These are phyloP conservation scores for Acholoe squamosa DNA, from an alignment of 2,888 invertebrate genomes.

Conservation along the genomic window DNA sequence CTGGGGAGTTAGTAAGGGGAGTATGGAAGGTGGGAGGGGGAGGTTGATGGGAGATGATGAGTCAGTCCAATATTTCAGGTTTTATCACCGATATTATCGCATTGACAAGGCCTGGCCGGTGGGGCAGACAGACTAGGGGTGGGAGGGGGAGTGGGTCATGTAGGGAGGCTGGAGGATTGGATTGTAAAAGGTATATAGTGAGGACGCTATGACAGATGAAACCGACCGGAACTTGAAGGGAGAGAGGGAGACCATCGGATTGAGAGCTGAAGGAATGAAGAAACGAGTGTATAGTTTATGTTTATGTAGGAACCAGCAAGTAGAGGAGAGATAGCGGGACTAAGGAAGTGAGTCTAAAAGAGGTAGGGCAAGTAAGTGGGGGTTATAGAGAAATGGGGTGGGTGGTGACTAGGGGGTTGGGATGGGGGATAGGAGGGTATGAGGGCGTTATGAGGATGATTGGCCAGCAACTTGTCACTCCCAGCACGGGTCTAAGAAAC, in stretches of 20 bases:
- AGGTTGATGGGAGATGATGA: conserved; percentile 17
- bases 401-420: too few relatives aligned
- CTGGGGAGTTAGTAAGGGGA: background rate
- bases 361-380: too few relatives aligned
- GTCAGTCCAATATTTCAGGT: conserved; percentile 57
- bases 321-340: too few relatives aligned
- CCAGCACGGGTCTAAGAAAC: conserved; percentile 43
- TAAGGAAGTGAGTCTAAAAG: too few relatives aligned
- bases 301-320: too few relatives aligned
- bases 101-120: conserved; percentile 39
- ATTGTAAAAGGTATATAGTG: background rate
- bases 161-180: background rate
- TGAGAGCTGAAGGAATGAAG: too few relatives aligned
- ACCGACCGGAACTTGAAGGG: too few relatives aligned
- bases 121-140: background rate
- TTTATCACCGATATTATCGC: conserved; percentile 57
- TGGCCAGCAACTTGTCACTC: conserved; percentile 37
- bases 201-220: background rate
- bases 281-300: too few relatives aligned
- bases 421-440: background rate
- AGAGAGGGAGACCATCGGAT: too few relatives aligned
- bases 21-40: conserved; percentile 16
- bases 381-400: too few relatives aligned
- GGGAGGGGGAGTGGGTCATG: background rate
- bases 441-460: background rate